Evolutionary conservation across 2,888 invertebrate species (phyloP).

Genomic region (Polydrusus cervinus): DNA sequence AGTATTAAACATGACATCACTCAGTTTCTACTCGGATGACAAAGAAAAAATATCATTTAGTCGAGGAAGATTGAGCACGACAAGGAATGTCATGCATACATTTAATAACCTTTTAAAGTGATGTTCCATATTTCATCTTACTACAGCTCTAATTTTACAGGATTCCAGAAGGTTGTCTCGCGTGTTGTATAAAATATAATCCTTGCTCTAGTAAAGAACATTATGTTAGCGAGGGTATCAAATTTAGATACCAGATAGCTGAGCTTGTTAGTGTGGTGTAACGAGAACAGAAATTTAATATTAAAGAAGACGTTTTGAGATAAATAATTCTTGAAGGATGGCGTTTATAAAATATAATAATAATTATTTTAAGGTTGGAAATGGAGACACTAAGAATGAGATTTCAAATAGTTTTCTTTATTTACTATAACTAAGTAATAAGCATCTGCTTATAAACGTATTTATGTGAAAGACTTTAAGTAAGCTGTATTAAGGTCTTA

Average conservation of each 20-base stretch:
- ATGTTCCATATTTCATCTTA: slow-evolving; percentile 15
- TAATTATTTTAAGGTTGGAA: no score
- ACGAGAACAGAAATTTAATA: slow-evolving; percentile 34
- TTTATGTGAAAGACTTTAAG: no score
- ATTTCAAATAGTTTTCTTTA: no score
- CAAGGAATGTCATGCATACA: background rate
- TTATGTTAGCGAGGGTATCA: slow-evolving; percentile 42
- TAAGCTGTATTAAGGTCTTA: no score
- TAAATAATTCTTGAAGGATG: background rate
- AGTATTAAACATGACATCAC: no score
- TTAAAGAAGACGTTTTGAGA: background rate
- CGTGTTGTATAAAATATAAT: slow-evolving; percentile 32
- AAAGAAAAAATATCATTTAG: no score
- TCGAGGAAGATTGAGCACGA: background rate
- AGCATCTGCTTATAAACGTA: no score
- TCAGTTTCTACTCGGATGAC: no score
- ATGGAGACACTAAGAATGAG: no score
- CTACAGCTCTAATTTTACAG: slow-evolving; percentile 16
- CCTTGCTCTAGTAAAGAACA: slow-evolving; percentile 36
- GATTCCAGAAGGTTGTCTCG: slow-evolving; percentile 13
- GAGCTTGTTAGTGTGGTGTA: slow-evolving; percentile 45
- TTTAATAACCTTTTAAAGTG: slow-evolving; percentile 15
- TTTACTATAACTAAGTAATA: no score
- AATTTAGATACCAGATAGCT: slow-evolving; percentile 47
- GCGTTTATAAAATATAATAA: no score